Conservation (phyloP, 2,888 invertebrate genomes). For the Acholoe squamosa region DNA sequence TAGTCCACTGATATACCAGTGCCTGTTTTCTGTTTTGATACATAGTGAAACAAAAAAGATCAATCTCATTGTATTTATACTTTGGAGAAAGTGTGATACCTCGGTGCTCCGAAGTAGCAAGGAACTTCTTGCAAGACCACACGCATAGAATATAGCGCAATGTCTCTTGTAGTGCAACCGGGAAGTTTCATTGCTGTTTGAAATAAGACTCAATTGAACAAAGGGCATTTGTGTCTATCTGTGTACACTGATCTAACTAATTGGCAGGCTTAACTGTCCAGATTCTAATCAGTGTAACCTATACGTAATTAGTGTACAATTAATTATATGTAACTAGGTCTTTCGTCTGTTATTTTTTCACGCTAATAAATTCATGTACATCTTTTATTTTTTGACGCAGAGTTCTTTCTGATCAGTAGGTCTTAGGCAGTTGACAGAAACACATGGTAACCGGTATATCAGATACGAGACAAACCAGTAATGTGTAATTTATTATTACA, state of each 20-base stretch:
- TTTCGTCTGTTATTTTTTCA: conserved; percentile 49
- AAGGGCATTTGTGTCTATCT: conserved; percentile 1
- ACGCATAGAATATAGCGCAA: not conserved
- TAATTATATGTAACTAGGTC: not conserved
- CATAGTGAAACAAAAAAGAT: conserved; percentile 14
- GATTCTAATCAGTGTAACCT: conserved; percentile 30
- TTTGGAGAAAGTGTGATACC: conserved; percentile 58
- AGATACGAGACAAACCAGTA: conserved; percentile 35
- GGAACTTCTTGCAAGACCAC: conserved; percentile 50
- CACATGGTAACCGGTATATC: conserved; percentile 49
- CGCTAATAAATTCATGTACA: conserved; percentile 45
- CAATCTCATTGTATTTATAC: conserved; percentile 42
- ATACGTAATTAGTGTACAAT: conserved; percentile 7
- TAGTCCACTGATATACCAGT: conserved; percentile 55
- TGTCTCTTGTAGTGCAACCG: not conserved
- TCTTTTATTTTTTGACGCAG: conserved; percentile 39
- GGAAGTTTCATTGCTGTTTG: conserved; percentile 1
- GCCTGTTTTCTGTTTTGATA: conserved; percentile 61
- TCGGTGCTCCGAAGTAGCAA: conserved; percentile 51
- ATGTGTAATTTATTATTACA: conserved; percentile 56
- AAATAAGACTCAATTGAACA: conserved; percentile 15
- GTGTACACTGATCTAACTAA: conserved; percentile 36
- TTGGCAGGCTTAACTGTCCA: conserved; percentile 44
- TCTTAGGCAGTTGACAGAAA: conserved; percentile 34
- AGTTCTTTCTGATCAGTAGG: conserved; percentile 28